Base-by-base conservation (phyloP, 2,113 vertebrate genomes). In the Siphamia tubifer region DNA sequence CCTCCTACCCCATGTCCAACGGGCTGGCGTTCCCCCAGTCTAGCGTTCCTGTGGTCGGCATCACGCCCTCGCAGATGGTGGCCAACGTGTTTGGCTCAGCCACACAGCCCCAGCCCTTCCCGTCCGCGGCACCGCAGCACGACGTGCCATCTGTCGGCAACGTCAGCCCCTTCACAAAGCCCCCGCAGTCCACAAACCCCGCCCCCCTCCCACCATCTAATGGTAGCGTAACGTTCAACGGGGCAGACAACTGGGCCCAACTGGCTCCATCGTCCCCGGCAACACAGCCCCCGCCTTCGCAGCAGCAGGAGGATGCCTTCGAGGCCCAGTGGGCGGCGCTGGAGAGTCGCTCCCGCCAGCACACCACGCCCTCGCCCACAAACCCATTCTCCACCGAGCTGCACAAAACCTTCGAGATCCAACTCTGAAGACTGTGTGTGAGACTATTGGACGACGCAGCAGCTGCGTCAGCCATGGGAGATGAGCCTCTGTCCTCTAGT, bases 381-480 rank as follows among this genome's bases (percentile, higher is more conserved):
- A 99, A 99, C 79, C 98, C 98, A 47, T 99, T 99, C 91, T 98
- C 97, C 52, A 97, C 94, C 0, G 98, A 99, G 88, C 92, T 99
- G 79, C 97, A 99, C 89, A 98, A 99, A 83, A 99, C 98, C 0
- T 99, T 99, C 74, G 98, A 99, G 93, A 99, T 99, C 51, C 97
- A 99, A 91, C 97, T 99, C 80, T 99, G 91, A 94, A 75, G 83
- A 68, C 63, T 17, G 57, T 35, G 57, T 16, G 15, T 65, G 81
- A 79, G 65, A 32, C 34, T 6, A 54, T 57, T 13, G 55, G 21
- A 68, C 20, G 8, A 42, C 16, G 21, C 27, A 13, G 61, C 76
- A 38, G 61, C 20, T 3, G 30, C n/a, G n/a, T n/a, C n/a, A n/a
- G n/a, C 49, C 8, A 76, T 74, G 81, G 73, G 28, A 7, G 49